Conservation (phyloP, 2,888 invertebrate genomes). For the Ceriagrion tenellum region DNA sequence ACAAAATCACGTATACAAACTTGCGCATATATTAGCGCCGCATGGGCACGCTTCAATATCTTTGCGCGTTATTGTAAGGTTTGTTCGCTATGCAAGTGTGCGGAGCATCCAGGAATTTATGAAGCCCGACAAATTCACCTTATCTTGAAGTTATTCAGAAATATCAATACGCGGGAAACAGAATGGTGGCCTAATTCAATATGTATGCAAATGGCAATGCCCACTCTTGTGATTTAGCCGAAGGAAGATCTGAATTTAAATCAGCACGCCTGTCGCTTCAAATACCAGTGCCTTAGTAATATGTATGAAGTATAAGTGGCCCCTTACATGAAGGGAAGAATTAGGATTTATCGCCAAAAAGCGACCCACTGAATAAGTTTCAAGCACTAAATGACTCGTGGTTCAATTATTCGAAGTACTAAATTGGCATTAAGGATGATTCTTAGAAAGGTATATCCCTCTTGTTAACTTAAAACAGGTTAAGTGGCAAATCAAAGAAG, state of each 20-base stretch:
- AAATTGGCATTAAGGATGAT: too few species aligned
- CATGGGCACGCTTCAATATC: neutral
- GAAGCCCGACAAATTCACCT: neutral
- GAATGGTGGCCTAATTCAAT: neutral
- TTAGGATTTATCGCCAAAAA: neutral
- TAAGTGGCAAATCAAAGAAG: too few species aligned
- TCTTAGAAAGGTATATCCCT: too few species aligned
- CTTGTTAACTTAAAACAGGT: too few species aligned
- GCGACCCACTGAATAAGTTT: neutral
- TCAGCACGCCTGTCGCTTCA: neutral
- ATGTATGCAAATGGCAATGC: neutral
- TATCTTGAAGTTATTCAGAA: neutral
- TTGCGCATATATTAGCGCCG: too few species aligned
- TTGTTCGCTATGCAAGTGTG: neutral
- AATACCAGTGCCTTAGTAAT: neutral
- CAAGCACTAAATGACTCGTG: too few species aligned
- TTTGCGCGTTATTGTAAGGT: neutral
- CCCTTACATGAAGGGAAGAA: neutral
- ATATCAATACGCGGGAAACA: neutral
- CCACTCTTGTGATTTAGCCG: neutral
- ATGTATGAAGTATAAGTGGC: too few species aligned
- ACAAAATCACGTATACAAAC: too few species aligned
- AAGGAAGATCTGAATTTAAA: neutral
- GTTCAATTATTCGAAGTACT: too few species aligned
- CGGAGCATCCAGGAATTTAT: neutral